Evolutionary conservation across 2,113 vertebrate genomes (phyloP).

Genomic region (Daboia siamensis): DNA sequence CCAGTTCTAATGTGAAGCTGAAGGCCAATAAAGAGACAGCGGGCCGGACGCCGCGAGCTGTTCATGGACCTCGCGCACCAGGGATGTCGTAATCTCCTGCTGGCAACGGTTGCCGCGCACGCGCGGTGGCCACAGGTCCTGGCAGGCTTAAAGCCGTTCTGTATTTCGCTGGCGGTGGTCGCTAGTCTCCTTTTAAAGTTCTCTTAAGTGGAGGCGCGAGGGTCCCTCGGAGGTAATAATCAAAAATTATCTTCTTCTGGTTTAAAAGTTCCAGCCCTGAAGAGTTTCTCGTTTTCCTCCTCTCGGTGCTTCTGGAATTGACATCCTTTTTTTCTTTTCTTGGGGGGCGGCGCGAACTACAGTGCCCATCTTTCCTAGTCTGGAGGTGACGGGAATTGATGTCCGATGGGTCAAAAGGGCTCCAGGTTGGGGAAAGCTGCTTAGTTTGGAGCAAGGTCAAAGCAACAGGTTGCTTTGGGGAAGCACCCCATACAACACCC

Average conservation of each 20-base stretch:
- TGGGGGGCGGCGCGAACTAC: not conserved
- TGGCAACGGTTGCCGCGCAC: not conserved
- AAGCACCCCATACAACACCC: not conserved
- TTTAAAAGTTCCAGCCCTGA: not conserved
- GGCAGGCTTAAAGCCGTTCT: not conserved
- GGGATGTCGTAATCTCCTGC: not conserved
- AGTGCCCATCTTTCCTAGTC: not conserved
- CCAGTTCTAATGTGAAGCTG: rapidly evolving
- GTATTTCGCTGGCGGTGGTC: not conserved
- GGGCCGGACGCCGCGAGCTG: not conserved
- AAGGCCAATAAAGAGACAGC: not conserved
- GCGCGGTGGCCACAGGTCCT: not conserved
- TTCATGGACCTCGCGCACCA: constrained; percentile 32
- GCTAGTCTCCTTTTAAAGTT: not conserved
- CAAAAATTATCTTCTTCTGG: not conserved
- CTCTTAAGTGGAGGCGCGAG: not conserved
- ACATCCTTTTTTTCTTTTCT: not conserved
- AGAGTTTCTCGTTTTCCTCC: not conserved
- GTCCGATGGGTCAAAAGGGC: not conserved
- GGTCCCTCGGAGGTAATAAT: not conserved
- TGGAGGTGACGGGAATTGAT: not conserved
- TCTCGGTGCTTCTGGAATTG: not conserved
- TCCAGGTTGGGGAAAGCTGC: not conserved
- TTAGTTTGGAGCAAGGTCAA: not conserved
- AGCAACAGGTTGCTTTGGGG: not conserved